phyloP scores from a whole-genome alignment of 2,888 invertebrate species.

The Lathronympha strigana region DNA sequence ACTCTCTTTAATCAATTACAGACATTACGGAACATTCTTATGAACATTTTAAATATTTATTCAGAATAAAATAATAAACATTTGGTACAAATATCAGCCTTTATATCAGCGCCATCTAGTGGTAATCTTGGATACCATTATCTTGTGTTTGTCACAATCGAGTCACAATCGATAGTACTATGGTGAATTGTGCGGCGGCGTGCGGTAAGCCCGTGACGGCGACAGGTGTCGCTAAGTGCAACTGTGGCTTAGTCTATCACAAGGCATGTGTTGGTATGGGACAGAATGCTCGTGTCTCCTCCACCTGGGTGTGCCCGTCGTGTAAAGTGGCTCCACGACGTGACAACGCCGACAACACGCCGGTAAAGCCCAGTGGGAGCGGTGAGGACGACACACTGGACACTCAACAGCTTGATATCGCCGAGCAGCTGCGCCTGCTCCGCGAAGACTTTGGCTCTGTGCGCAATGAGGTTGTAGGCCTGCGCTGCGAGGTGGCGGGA shows the following conservation, averaged over 20 bases:
- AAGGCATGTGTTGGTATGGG: neutral
- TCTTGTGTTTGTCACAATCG: too few species aligned
- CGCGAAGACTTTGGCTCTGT: neutral
- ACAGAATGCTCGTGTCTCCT: neutral
- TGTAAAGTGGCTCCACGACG: neutral
- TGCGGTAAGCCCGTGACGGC: neutral
- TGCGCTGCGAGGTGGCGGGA: neutral
- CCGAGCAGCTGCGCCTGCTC: neutral
- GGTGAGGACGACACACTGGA: neutral
- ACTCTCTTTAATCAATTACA: too few species aligned
- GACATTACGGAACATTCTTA: too few species aligned
- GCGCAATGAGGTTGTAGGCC: neutral
- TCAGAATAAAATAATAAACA: too few species aligned
- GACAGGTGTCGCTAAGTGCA: constrained; percentile 6
- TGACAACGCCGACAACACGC: neutral
- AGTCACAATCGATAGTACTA: too few species aligned
- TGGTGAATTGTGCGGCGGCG: neutral
- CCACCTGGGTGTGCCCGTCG: neutral
- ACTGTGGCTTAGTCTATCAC: neutral
- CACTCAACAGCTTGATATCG: neutral
- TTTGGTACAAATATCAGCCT: too few species aligned
- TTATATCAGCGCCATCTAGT: too few species aligned
- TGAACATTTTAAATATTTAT: too few species aligned
- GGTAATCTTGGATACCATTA: too few species aligned
- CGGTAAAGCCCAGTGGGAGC: neutral